Base-by-base conservation (phyloP, 2,888 invertebrate genomes). In the Drosophila cognata region DNA sequence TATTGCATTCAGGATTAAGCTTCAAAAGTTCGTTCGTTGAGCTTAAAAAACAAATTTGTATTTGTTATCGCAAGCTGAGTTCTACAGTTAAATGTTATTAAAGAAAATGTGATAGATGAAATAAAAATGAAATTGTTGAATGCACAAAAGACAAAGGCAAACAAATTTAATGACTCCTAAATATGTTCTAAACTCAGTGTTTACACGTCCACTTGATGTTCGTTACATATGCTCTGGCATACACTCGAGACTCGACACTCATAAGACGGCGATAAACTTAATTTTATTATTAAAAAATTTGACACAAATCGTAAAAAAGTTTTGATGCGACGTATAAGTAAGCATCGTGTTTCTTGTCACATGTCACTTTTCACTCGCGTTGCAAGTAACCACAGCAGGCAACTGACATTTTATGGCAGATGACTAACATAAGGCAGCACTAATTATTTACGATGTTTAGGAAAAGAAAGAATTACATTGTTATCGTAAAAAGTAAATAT, bases 371-470 rank as follows among this genome's bases (percentile, higher is more conserved):
- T 38, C 52, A 64, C 57, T 58, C 69, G 33, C n/a, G 16, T 13
- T 53, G 46, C 48, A 48, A 46, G 51, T 38, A 25, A 41, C 28
- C n/a, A 5, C 13, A 21, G 16, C 29, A 41, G 52, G 28, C 28
- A 53, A 18, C 28, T 16, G 46, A 11, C 38, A 28, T 53, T 77
- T 74, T 61, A 71, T 29, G 63, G 21, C 56, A 53, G 64, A 69
- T 56, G 67, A 59, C 80, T 68, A 50, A 73, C 71, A 74, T 61
- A 68, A 63, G 68, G 63, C 69, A 71, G 51, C 64, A 66, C 88
- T 89, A 90, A 86, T 86, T 89, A 86, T 86, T 86, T 86, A 86
- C 90, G 86, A 90, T 75, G 75, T 58, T 48, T 57, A 38, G 13
- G 11, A 6, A 29, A 50, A 50, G 60, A 62, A 56, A 50, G 77